Evolutionary conservation across 2,888 invertebrate genomes (phyloP).

Genomic region (Ichneumoninae sp.): DNA sequence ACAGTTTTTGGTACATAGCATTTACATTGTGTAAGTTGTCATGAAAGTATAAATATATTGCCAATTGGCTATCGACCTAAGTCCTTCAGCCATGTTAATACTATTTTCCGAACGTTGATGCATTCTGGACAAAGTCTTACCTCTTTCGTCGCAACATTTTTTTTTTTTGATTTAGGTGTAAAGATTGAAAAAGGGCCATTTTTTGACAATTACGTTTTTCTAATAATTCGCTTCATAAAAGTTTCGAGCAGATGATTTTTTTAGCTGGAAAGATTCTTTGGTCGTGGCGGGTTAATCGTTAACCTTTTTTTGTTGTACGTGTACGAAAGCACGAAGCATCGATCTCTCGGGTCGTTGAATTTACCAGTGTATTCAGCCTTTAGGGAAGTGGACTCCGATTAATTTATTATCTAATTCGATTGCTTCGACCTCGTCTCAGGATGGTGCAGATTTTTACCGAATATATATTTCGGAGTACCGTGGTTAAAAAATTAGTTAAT

Average conservation of each 20-base stretch:
- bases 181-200: background rate
- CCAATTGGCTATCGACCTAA: too few relatives aligned
- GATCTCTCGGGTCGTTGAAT: background rate
- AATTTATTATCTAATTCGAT: background rate
- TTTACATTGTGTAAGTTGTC: too few relatives aligned
- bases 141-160: too few relatives aligned
- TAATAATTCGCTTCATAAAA: too few relatives aligned
- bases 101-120: too few relatives aligned
- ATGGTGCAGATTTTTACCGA: background rate
- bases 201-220: background rate
- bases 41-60: too few relatives aligned
- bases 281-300: background rate
- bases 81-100: too few relatives aligned
- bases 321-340: background rate
- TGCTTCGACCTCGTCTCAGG: background rate
- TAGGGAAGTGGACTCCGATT: background rate
- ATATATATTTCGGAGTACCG: background rate
- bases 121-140: too few relatives aligned
- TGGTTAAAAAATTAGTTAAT: background rate
- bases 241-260: too few relatives aligned
- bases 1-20: too few relatives aligned
- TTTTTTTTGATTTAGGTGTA: too few relatives aligned
- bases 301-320: background rate
- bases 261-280: too few relatives aligned
- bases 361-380: background rate